phyloP scores from a whole-genome alignment of 1,140 invertebrate genomes.

The Platyscapa corneri region DNA sequence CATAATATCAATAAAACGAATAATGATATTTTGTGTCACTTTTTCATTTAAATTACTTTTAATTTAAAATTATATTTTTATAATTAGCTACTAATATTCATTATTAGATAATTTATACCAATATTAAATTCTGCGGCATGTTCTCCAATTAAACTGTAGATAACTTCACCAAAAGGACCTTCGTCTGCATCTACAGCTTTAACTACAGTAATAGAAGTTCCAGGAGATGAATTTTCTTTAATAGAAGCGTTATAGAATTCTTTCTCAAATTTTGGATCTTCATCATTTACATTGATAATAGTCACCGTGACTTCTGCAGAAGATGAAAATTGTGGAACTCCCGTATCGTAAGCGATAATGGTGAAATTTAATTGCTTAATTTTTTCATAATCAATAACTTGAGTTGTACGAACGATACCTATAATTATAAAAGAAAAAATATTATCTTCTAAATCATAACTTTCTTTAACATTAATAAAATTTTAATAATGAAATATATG shows the following conservation, averaged over 20 bases:
- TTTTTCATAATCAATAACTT: conserved; percentile 89
- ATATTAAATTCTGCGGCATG: conserved; percentile 82
- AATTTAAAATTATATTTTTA: too few relatives aligned
- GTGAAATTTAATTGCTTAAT: conserved; percentile 85
- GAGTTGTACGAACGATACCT: conserved; percentile 87
- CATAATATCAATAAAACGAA: too few relatives aligned
- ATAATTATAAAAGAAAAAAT: conserved; percentile 32
- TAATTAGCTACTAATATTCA: too few relatives aligned
- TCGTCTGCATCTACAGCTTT: conserved; percentile 84
- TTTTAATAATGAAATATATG: too few relatives aligned
- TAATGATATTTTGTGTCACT: too few relatives aligned
- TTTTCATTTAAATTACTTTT: too few relatives aligned
- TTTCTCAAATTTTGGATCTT: conserved; percentile 84
- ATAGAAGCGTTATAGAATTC: conserved; percentile 82
- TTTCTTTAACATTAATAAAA: background rate
- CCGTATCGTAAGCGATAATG: conserved; percentile 87
- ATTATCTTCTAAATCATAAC: background rate
- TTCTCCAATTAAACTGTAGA: conserved; percentile 85
- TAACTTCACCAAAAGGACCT: conserved; percentile 82
- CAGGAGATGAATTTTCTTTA: conserved; percentile 83
- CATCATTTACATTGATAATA: conserved; percentile 91
- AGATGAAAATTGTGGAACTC: conserved; percentile 86
- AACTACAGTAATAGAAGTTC: conserved; percentile 82
- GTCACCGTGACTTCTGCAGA: conserved; percentile 84
- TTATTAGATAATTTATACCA: conserved; percentile 63